Evolutionary conservation across 1,140 invertebrate species (phyloP).

Genomic region (Scylla paramamosain): DNA sequence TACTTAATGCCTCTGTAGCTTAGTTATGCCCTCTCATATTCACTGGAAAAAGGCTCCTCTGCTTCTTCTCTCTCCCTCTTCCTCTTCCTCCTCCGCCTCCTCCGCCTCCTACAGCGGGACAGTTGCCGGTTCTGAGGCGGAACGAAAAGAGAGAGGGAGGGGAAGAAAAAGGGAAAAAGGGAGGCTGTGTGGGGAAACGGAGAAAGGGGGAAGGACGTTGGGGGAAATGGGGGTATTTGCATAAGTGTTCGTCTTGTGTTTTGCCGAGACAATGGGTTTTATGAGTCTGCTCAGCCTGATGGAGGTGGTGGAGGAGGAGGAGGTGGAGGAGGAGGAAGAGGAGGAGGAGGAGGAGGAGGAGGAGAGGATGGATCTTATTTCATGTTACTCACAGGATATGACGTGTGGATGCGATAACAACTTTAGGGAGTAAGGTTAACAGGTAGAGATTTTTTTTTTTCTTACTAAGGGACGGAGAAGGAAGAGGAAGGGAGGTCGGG

Average conservation of each 20-base stretch:
- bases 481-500: too few species aligned
- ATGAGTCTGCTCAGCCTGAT: not conserved
- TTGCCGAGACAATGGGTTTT: slow-evolving; percentile 53
- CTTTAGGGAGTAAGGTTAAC: too few species aligned
- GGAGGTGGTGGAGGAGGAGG: not conserved
- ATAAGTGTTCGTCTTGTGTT: slow-evolving; percentile 39
- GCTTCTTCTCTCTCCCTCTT: too few species aligned
- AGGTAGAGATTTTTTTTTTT: too few species aligned
- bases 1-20: slow-evolving; percentile 25
- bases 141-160: not conserved
- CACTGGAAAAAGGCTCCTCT: not conserved
- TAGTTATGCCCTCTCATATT: slow-evolving; percentile 13
- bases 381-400: too few species aligned
- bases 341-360: not conserved
- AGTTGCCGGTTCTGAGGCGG: not conserved
- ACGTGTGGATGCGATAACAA: too few species aligned
- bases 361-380: too few species aligned
- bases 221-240: slow-evolving; percentile 31
- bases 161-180: too few species aligned
- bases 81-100: too few species aligned
- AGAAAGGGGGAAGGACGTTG: too few species aligned
- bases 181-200: too few species aligned
- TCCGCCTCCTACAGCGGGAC: not conserved
- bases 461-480: too few species aligned
- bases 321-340: not conserved